Percentiles rank a stretch among this genome's conserved stretches.
Conservation (phyloP, 1,140 invertebrate genomes). For the Bicyclus anynana region DNA sequence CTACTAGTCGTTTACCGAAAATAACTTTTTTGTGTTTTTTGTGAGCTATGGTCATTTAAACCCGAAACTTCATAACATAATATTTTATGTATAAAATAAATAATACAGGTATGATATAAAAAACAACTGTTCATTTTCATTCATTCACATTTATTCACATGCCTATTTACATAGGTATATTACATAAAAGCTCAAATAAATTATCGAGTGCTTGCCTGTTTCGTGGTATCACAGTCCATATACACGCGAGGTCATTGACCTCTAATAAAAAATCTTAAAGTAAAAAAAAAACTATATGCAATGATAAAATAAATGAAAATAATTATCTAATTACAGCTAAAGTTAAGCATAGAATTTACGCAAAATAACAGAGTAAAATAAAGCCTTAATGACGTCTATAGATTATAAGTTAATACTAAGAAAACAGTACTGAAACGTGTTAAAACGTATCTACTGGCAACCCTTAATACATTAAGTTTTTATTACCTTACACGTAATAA, state of each 20-base stretch:
- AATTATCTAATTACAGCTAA: conserved; percentile 22
- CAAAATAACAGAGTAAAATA: conserved; percentile 15
- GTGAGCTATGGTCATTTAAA: no score
- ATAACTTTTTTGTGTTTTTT: no score
- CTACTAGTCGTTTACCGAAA: no score
- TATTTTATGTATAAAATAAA: no score
- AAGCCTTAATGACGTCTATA: conserved; percentile 13
- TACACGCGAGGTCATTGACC: conserved; percentile 24
- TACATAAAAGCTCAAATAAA: conserved; percentile 45
- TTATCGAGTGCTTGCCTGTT: conserved; percentile 42
- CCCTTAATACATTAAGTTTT: background rate
- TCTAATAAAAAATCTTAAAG: conserved; percentile 17
- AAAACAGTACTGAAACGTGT: conserved; percentile 17
- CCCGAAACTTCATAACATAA: no score
- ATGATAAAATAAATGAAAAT: conserved; percentile 14
- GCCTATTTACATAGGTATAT: conserved; percentile 54
- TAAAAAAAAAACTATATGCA: conserved; percentile 8
- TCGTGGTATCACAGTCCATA: conserved; percentile 59
- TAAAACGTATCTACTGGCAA: conserved; percentile 1
- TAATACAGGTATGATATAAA: no score
- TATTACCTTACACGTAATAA: background rate
- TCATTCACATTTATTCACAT: conserved; percentile 49
- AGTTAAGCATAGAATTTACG: conserved; percentile 14
- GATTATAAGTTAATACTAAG: conserved; percentile 16
- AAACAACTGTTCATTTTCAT: no score